These are phyloP conservation scores for Terebella lapidaria DNA, from an alignment of 2,888 invertebrate species.

Conservation along the genomic window DNA sequence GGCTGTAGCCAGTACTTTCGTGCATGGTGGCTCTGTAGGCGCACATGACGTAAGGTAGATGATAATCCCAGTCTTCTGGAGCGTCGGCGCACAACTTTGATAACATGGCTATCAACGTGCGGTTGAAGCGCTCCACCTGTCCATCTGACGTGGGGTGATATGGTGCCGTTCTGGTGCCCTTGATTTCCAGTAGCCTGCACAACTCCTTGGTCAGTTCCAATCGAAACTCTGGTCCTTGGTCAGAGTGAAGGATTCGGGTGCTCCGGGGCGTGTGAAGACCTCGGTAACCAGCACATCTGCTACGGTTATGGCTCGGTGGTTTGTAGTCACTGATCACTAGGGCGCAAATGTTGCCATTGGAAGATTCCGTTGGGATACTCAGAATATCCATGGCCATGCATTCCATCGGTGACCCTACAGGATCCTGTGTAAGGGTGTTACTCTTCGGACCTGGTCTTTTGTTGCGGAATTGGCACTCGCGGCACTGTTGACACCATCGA, in stretches of 20 bases:
- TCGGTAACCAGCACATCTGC: constrained; percentile 19
- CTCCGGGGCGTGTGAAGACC: constrained; percentile 2
- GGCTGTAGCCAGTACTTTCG: background rate
- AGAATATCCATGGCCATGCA: constrained; percentile 12
- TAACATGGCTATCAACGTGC: constrained; percentile 19
- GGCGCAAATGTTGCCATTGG: constrained; percentile 8
- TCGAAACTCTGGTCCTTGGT: constrained; percentile 22
- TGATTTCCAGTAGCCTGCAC: constrained; percentile 12
- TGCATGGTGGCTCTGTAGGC: background rate
- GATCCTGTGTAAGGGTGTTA: constrained; percentile 4
- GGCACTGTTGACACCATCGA: constrained; percentile 3
- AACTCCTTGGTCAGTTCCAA: constrained; percentile 17
- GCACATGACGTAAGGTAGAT: background rate
- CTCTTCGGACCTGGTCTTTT: background rate
- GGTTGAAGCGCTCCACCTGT: constrained; percentile 22
- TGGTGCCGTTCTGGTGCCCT: constrained; percentile 12
- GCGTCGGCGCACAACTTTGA: constrained; percentile 11
- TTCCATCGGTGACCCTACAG: constrained; percentile 6
- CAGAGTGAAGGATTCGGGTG: constrained; percentile 2
- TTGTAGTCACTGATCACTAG: constrained; percentile 17
- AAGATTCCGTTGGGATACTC: background rate
- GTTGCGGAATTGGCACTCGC: background rate
- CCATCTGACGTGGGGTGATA: constrained; percentile 12
- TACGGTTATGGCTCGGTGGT: constrained; percentile 18
- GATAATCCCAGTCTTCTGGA: constrained; percentile 5